Base-by-base conservation (phyloP, 2,888 invertebrate species). In the Andrena praecox region DNA sequence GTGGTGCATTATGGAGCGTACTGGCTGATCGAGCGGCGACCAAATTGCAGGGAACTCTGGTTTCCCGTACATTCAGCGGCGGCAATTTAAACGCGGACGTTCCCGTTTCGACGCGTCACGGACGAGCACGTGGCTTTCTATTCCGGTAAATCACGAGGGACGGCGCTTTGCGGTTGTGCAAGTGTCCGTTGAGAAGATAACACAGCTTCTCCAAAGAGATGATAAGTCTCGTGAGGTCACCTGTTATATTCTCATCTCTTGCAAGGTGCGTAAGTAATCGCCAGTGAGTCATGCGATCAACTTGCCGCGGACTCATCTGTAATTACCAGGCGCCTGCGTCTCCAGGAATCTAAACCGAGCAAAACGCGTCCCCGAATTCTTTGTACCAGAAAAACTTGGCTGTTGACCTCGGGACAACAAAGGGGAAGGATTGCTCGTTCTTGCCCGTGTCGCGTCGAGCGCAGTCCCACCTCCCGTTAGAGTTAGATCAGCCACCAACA, bases 231-330 rank as follows among this genome's bases (percentile, higher is more conserved):
- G 63, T 6, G 35, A 20, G 62, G 12, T 56, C 80, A 50, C n/a
- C 56, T 31, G 50, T 2, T 56, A 31, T 16, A 62, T 67, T 64
- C 76, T 62, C 31, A 52, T 68, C 63, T 67, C 56, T 42, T 24
- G 48, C 48, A 33, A 4, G 56, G 35, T 16, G 31, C 24, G 7
- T 50, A 6, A 33, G n/a, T 62, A 62, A 63, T 67, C 10, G 16
- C n/a, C n/a, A 2, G 16, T 80, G 80, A 77, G 50, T 80, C 80
- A 80, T 8, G 0, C 12, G 20, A 42, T 42, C 7, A n/a, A 10
- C 16, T 12, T 7, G 31, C 0, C 5, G 27, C 48, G 2, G 42
- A 7, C n/a, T 69, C 70, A 2, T 20, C n/a, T 35, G 7, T 56
- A 54, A 27, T 27, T 12, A 27, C 4, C n/a, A 1, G 0, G 12